Evolutionary conservation across 2,888 invertebrate species (phyloP).

Genomic region (Dastarcus helophoroides): DNA sequence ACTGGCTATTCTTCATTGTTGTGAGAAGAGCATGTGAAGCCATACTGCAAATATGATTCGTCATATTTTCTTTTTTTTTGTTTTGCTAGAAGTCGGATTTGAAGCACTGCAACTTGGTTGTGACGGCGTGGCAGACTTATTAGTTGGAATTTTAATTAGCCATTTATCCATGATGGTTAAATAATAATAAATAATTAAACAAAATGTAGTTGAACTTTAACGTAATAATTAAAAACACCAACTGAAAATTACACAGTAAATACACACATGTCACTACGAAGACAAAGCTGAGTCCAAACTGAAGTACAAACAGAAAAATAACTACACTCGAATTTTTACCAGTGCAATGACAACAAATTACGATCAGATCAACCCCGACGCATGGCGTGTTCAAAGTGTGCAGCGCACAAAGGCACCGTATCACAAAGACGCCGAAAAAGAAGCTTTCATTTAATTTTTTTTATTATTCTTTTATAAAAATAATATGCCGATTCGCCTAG

Average conservation of each 20-base stretch:
- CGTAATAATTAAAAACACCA: conserved; percentile 12
- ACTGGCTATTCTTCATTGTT: conserved; percentile 13
- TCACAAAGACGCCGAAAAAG: conserved; percentile 6
- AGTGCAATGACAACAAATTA: conserved; percentile 6
- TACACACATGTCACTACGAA: conserved; percentile 12
- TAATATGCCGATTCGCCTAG: conserved; percentile 6
- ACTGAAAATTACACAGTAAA: conserved; percentile 11
- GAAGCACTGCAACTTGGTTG: conserved; percentile 9
- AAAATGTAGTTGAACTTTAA: conserved; percentile 11
- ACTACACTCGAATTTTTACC: conserved; percentile 8
- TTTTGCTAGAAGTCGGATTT: conserved; percentile 3
- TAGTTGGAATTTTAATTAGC: conserved; percentile 11
- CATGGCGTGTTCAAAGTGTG: conserved; percentile 6
- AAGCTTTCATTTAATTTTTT: conserved; percentile 6
- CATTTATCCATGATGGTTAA: conserved; percentile 11
- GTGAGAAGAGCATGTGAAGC: conserved; percentile 9
- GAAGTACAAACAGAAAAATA: conserved; percentile 12
- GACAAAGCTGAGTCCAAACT: conserved; percentile 11
- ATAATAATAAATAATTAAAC: conserved; percentile 11
- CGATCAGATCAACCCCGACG: conserved; percentile 6
- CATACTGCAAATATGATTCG: conserved; percentile 12
- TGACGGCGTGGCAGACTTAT: conserved; percentile 10
- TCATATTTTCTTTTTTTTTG: conserved; percentile 7
- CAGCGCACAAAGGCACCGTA: conserved; percentile 5
- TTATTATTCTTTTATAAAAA: conserved; percentile 5